phyloP scores from a whole-genome alignment of 2,113 vertebrate genomes.

The Mobula hypostoma region DNA sequence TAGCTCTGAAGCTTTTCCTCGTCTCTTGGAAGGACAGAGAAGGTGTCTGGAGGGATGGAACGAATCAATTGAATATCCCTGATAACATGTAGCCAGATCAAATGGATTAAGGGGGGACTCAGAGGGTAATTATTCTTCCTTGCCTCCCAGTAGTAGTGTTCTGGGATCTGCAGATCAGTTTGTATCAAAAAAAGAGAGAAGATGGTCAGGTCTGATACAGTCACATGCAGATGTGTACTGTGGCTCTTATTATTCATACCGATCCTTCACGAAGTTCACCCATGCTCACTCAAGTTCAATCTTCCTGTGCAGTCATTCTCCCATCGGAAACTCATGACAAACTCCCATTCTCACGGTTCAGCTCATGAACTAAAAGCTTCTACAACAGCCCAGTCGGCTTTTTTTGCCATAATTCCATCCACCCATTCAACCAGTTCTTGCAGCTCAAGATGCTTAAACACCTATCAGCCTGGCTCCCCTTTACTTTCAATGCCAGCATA shows the following conservation, averaged over 20 bases:
- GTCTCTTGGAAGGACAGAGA: too few relatives aligned
- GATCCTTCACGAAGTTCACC: neutral
- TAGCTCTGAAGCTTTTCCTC: too few relatives aligned
- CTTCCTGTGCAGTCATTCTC: neutral
- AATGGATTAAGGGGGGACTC: too few relatives aligned
- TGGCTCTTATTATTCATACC: neutral
- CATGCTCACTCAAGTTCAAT: neutral
- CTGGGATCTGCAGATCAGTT: too few relatives aligned
- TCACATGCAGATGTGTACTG: neutral
- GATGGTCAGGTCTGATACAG: too few relatives aligned
- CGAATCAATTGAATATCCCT: too few relatives aligned
- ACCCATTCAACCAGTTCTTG: neutral
- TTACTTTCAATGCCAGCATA: neutral
- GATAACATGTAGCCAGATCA: too few relatives aligned
- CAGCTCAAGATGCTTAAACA: neutral
- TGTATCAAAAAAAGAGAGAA: too few relatives aligned
- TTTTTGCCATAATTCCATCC: neutral
- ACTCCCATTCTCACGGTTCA: neutral
- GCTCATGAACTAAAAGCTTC: neutral
- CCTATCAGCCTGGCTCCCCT: neutral
- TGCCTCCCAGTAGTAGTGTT: too few relatives aligned
- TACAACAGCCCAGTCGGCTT: neutral
- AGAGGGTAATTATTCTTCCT: too few relatives aligned
- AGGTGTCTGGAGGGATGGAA: too few relatives aligned
- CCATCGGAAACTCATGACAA: neutral